Evolutionary conservation across 2,888 invertebrate genomes (phyloP).

Genomic region (Hymenopus coronatus): DNA sequence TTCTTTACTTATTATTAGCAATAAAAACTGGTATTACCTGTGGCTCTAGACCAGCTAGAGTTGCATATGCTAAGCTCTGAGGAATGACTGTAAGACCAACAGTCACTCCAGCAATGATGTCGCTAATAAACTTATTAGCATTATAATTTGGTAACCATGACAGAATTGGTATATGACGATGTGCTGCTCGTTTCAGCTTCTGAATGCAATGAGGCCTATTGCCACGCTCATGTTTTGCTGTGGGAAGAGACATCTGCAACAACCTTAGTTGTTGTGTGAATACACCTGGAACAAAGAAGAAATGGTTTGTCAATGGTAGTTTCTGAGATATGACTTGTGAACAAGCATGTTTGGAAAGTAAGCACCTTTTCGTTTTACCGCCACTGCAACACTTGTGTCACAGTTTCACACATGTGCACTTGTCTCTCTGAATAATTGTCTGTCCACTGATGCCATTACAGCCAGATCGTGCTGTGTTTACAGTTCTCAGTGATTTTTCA

Average conservation of each 20-base stretch:
- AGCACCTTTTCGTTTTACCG: too few species aligned
- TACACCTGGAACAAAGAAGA: not conserved
- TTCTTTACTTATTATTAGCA: not conserved
- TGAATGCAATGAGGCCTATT: not conserved
- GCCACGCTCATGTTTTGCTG: not conserved
- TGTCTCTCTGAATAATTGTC: too few species aligned
- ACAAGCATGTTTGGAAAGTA: too few species aligned
- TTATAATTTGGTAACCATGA: slow-evolving; percentile 60
- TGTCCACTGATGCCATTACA: too few species aligned
- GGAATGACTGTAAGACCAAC: slow-evolving; percentile 76
- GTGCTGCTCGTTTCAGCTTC: not conserved
- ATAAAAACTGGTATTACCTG: slow-evolving; percentile 53
- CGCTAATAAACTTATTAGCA: slow-evolving; percentile 56
- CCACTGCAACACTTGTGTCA: too few species aligned
- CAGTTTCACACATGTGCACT: too few species aligned
- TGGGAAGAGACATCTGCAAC: slow-evolving; percentile 5
- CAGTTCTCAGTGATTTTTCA: too few species aligned
- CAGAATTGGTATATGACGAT: slow-evolving; percentile 47
- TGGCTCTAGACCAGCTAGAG: slow-evolving; percentile 69
- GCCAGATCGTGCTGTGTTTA: too few species aligned
- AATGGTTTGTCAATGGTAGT: not conserved
- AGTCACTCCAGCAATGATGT: slow-evolving; percentile 73
- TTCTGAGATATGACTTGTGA: too few species aligned
- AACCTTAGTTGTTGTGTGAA: not conserved
- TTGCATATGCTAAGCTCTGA: slow-evolving; percentile 74